Evolutionary conservation across 1,140 invertebrate species (phyloP).

Genomic region (Aphaenogaster rudis): DNA sequence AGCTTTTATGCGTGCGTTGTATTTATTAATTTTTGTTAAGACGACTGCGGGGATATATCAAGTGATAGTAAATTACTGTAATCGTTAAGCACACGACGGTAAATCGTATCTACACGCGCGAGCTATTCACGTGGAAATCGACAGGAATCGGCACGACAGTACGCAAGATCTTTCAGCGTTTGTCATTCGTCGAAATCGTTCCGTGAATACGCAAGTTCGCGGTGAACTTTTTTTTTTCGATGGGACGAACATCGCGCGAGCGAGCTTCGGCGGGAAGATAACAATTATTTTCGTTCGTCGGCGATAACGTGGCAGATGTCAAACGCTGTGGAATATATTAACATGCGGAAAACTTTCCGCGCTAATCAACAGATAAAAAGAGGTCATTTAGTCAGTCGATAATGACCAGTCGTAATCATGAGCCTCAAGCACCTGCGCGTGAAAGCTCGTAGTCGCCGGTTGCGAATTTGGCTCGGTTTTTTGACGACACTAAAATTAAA

Average conservation of each 20-base stretch:
- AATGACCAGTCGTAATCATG: not conserved
- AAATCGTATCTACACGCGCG: not conserved
- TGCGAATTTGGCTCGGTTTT: conserved; percentile 60
- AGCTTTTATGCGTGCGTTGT: too few relatives aligned
- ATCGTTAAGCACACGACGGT: not conserved
- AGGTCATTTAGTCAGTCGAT: not conserved
- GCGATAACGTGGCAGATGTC: conserved; percentile 33
- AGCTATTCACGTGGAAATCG: not conserved
- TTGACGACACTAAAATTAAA: conserved; percentile 63
- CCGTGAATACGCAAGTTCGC: not conserved
- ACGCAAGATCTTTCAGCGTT: not conserved
- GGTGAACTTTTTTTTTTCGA: not conserved
- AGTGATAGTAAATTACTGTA: not conserved
- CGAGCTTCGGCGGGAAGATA: conserved; percentile 19
- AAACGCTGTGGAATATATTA: not conserved
- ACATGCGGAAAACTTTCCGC: not conserved
- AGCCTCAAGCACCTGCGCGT: not conserved
- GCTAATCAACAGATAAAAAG: not conserved
- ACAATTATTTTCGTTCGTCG: conserved; percentile 59
- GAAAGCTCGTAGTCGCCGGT: not conserved
- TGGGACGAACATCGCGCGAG: not conserved
- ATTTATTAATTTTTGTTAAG: not conserved
- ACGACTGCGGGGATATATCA: not conserved
- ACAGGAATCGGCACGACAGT: not conserved
- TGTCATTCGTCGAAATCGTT: conserved; percentile 6